A percentile compares a stretch with the other conserved stretches of the same genome.
Evolutionary conservation across 1,140 invertebrate species (phyloP).

Genomic region (Belonocnema kinseyi): DNA sequence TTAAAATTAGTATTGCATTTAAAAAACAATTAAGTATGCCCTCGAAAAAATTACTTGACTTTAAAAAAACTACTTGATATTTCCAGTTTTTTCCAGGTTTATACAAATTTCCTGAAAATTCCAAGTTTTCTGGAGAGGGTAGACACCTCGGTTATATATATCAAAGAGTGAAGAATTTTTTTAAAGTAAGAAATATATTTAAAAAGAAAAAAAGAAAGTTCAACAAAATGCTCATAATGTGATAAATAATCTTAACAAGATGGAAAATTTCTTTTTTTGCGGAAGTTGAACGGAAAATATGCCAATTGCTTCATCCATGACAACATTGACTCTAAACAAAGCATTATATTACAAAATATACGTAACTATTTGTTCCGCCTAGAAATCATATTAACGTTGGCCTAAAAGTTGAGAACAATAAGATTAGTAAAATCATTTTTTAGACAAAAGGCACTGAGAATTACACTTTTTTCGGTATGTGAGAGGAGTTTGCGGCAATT

Average conservation of each 20-base stretch:
- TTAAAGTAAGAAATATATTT: no score
- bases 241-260: background rate
- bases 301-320: background rate
- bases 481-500: background rate
- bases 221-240: background rate
- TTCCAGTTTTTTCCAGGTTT: no score
- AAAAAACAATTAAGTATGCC: no score
- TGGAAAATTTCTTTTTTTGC: background rate
- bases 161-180: no score
- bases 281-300: slow-evolving; percentile 8
- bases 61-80: no score
- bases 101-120: no score
- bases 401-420: slow-evolving; percentile 12
- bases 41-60: no score
- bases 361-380: slow-evolving; percentile 26
- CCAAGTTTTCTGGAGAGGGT: no score
- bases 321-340: slow-evolving; percentile 6
- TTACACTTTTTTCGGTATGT: background rate
- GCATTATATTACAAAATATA: slow-evolving; percentile 16
- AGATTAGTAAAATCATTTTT: slow-evolving; percentile 8
- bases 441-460: background rate
- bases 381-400: slow-evolving; percentile 12
- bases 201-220: no score
- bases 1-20: no score
- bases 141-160: no score